A percentile compares a stretch with the other conserved stretches of the same genome.
These are phyloP conservation scores for Neosalanx taihuensis DNA, from an alignment of 2,797 vertebrate genomes.

Conservation along the genomic window DNA sequence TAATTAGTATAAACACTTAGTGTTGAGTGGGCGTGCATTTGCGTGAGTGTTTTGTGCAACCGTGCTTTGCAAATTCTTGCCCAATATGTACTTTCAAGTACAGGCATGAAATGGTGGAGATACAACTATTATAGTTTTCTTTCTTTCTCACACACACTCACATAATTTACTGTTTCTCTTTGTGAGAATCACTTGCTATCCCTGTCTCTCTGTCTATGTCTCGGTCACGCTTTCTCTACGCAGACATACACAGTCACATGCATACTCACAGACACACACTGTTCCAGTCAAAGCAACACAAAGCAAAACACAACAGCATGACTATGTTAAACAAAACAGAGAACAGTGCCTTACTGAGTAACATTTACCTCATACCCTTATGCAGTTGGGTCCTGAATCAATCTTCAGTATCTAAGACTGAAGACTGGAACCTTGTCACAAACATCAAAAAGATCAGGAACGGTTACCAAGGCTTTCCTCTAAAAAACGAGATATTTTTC, in stretches of 20 bases:
- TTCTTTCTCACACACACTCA: background rate
- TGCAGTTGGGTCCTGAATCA: conserved; percentile 30
- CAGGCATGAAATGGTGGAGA: no score
- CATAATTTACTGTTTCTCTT: no score
- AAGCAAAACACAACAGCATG: conserved; percentile 25
- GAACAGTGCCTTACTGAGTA: conserved; percentile 28
- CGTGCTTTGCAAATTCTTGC: conserved; percentile 28
- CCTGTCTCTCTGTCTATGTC: background rate
- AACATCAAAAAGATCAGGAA: conserved; percentile 2
- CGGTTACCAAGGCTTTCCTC: conserved; percentile 31
- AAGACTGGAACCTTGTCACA: conserved; percentile 1
- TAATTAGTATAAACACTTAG: no score
- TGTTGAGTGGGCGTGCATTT: background rate
- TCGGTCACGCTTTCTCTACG: background rate
- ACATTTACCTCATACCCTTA: conserved; percentile 37
- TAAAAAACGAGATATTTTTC: conserved; percentile 18
- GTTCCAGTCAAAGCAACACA: conserved; percentile 35
- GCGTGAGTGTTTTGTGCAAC: background rate
- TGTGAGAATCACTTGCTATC: background rate
- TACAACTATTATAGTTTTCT: conserved; percentile 32
- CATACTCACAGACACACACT: conserved; percentile 36
- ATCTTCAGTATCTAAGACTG: background rate
- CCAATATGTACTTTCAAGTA: conserved; percentile 33
- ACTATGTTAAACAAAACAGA: conserved; percentile 35
- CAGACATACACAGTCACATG: conserved; percentile 3